Conservation (phyloP, 2,888 invertebrate genomes). For the Encarsia formosa region DNA sequence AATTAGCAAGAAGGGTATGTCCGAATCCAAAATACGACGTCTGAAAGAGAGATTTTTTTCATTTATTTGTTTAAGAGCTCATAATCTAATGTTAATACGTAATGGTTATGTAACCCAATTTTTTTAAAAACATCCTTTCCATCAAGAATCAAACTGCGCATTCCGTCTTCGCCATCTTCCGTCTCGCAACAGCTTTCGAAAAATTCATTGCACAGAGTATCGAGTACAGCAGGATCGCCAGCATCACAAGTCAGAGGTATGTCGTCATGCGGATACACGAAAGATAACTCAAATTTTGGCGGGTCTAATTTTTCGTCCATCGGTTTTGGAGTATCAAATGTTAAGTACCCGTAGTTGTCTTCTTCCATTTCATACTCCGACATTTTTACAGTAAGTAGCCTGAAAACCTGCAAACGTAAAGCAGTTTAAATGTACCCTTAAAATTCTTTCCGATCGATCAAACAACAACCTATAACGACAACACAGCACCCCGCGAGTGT, state of each 20-base stretch:
- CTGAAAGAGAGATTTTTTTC: slow-evolving; percentile 33
- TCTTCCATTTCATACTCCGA: slow-evolving; percentile 5
- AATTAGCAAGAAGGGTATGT: slow-evolving; percentile 54
- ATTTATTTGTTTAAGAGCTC: background rate
- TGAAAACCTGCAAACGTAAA: background rate
- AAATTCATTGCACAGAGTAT: too few species aligned
- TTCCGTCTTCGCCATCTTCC: slow-evolving; percentile 59
- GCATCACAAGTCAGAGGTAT: background rate
- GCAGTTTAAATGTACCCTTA: too few species aligned
- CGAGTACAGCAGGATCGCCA: too few species aligned
- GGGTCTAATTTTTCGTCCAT: too few species aligned
- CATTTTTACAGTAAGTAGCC: slow-evolving; percentile 1
- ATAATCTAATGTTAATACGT: background rate
- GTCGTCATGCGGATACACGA: background rate
- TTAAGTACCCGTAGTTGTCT: slow-evolving; percentile 25
- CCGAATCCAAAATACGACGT: slow-evolving; percentile 52
- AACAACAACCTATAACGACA: background rate
- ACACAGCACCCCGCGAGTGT: too few species aligned
- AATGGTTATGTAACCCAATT: slow-evolving; percentile 41
- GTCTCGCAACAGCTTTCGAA: too few species aligned
- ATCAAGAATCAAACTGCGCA: slow-evolving; percentile 53
- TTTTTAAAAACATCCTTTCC: slow-evolving; percentile 55
- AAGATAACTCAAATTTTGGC: too few species aligned
- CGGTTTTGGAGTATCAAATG: slow-evolving; percentile 1
- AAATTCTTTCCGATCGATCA: too few species aligned